Percentiles rank a stretch among this genome's conserved stretches.
Conservation (phyloP, 2,888 invertebrate species). For the Drosophila emarginata region DNA sequence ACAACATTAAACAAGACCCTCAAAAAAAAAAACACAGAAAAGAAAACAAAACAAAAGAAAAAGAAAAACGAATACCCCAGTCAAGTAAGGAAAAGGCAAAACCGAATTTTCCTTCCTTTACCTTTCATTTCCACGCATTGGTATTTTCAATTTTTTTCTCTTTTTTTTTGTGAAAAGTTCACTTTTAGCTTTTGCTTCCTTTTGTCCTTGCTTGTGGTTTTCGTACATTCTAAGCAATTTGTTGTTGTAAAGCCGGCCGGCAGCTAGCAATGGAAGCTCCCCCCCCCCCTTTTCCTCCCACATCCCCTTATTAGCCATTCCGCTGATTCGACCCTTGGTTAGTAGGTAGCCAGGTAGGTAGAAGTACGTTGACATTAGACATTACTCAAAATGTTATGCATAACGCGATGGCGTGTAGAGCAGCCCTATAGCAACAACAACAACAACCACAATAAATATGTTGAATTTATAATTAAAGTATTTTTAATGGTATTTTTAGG, state of each 20-base stretch:
- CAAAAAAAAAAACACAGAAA: constrained; percentile 47
- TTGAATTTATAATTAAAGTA: constrained; percentile 43
- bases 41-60: constrained; percentile 30
- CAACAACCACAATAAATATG: constrained; percentile 32
- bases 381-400: constrained; percentile 71
- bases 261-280: constrained; percentile 19
- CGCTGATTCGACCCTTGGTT: constrained; percentile 8
- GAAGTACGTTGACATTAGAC: constrained; percentile 75
- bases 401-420: constrained; percentile 65
- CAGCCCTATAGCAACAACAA: constrained; percentile 15
- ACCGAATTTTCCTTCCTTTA: constrained; percentile 12
- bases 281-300: too few species aligned
- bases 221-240: constrained; percentile 55
- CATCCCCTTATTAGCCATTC: constrained; percentile 18
- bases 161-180: constrained; percentile 31
- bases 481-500: constrained; percentile 29
- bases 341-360: constrained; percentile 14
- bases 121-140: constrained; percentile 34
- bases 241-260: constrained; percentile 63
- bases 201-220: constrained; percentile 23
- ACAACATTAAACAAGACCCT: constrained; percentile 62
- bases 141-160: constrained; percentile 28
- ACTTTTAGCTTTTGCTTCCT: constrained; percentile 28
- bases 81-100: background rate
- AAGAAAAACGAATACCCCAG: background rate